A percentile compares a stretch with the other conserved stretches of the same genome.
Evolutionary conservation across 2,888 invertebrate species (phyloP).

Genomic region (Drosophila gaucha): DNA sequence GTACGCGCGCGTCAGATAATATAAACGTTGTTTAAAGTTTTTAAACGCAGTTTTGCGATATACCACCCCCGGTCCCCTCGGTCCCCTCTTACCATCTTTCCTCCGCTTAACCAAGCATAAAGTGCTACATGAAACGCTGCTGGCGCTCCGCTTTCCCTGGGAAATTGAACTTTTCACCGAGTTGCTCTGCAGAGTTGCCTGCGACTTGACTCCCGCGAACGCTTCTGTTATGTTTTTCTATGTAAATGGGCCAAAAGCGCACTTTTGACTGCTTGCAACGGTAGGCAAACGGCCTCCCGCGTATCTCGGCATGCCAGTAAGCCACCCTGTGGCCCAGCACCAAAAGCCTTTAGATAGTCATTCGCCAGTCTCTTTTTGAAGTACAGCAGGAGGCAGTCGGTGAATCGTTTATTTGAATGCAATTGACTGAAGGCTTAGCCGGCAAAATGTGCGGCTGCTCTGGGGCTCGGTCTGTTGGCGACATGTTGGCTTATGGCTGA

Average conservation of each 20-base stretch:
- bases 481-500: constrained; percentile 74
- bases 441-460: constrained; percentile 62
- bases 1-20: constrained; percentile 59
- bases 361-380: constrained; percentile 44
- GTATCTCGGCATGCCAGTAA: constrained; percentile 19
- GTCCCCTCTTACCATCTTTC: neutral
- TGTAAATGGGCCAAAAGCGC: constrained; percentile 45
- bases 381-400: constrained; percentile 5
- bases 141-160: constrained; percentile 28
- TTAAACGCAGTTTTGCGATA: constrained; percentile 56
- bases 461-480: constrained; percentile 71
- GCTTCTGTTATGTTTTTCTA: constrained; percentile 23
- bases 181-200: constrained; percentile 15
- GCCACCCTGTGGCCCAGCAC: neutral
- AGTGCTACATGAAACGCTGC: constrained; percentile 54
- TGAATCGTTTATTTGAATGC: constrained; percentile 75
- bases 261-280: constrained; percentile 18
- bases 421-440: constrained; percentile 75
- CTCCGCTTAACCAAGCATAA: constrained; percentile 51
- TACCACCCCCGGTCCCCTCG: neutral
- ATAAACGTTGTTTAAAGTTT: constrained; percentile 73
- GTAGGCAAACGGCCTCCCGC: constrained; percentile 1
- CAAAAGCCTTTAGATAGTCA: constrained; percentile 14
- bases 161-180: constrained; percentile 65
- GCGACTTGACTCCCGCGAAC: constrained; percentile 11